These are phyloP conservation scores for Cherax quadricarinatus DNA, from an alignment of 1,140 invertebrate species.

Conservation along the genomic window DNA sequence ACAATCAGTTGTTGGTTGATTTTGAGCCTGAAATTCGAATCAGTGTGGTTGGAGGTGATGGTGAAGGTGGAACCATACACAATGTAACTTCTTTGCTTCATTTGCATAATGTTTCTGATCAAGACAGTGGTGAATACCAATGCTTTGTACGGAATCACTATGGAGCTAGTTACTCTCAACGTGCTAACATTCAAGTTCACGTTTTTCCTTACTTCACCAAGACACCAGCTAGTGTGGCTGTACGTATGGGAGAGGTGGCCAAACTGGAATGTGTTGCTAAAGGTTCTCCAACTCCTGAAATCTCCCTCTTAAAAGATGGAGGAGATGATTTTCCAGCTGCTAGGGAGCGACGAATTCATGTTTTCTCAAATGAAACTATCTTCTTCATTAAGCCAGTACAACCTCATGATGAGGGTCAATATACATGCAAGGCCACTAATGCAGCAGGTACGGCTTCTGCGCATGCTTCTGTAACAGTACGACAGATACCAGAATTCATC, in stretches of 20 bases:
- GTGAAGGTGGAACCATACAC: constrained; percentile 53
- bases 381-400: constrained; percentile 95
- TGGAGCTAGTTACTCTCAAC: constrained; percentile 92
- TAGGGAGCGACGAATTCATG: constrained; percentile 92
- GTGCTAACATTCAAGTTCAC: constrained; percentile 90
- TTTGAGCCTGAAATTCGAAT: constrained; percentile 52
- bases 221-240: constrained; percentile 89
- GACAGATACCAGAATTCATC: constrained; percentile 67
- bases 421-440: constrained; percentile 96
- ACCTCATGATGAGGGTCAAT: constrained; percentile 90
- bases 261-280: constrained; percentile 92
- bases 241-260: constrained; percentile 90
- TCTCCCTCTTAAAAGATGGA: constrained; percentile 93
- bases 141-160: constrained; percentile 93
- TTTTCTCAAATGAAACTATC: constrained; percentile 92
- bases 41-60: constrained; percentile 48
- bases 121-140: constrained; percentile 92
- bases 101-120: constrained; percentile 85
- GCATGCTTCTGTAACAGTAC: constrained; percentile 92
- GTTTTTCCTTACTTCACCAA: constrained; percentile 92
- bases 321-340: constrained; percentile 96
- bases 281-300: constrained; percentile 90
- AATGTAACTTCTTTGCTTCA: constrained; percentile 81
- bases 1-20: constrained; percentile 65
- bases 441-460: constrained; percentile 86